phyloP scores from a whole-genome alignment of 2,113 vertebrate species.

The Daboia siamensis region DNA sequence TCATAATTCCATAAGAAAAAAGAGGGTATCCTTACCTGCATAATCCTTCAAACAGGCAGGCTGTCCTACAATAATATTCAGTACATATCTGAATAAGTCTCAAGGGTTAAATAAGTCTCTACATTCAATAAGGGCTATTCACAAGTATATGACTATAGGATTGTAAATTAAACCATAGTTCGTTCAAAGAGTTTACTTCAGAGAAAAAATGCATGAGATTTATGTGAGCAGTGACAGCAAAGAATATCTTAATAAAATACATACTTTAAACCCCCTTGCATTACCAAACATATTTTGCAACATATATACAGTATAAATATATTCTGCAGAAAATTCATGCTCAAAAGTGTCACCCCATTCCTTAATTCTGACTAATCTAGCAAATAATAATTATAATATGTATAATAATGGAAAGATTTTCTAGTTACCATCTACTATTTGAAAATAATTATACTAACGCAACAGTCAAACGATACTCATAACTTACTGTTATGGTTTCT shows the following conservation, averaged over 20 bases:
- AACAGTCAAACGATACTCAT: background rate
- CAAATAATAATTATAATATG: background rate
- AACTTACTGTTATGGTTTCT: background rate
- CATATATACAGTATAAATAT: background rate
- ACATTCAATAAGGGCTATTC: background rate
- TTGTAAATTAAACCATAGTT: background rate
- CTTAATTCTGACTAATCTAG: background rate
- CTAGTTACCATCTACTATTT: background rate
- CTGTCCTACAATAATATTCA: background rate
- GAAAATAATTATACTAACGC: background rate
- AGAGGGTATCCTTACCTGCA: background rate
- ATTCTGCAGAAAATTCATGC: background rate
- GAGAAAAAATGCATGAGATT: background rate
- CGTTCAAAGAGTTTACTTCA: background rate
- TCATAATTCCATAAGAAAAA: background rate
- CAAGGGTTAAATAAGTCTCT: background rate
- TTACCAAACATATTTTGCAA: background rate
- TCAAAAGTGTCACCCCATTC: background rate
- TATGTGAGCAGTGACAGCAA: background rate
- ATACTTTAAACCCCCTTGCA: background rate
- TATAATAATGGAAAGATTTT: background rate
- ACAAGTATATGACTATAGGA: background rate
- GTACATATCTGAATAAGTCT: background rate
- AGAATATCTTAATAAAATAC: background rate
- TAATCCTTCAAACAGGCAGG: background rate